A percentile compares a stretch with the other conserved stretches of the same genome.
Evolutionary conservation across 2,113 vertebrate genomes (phyloP).

Genomic region (Pitta sordida): DNA sequence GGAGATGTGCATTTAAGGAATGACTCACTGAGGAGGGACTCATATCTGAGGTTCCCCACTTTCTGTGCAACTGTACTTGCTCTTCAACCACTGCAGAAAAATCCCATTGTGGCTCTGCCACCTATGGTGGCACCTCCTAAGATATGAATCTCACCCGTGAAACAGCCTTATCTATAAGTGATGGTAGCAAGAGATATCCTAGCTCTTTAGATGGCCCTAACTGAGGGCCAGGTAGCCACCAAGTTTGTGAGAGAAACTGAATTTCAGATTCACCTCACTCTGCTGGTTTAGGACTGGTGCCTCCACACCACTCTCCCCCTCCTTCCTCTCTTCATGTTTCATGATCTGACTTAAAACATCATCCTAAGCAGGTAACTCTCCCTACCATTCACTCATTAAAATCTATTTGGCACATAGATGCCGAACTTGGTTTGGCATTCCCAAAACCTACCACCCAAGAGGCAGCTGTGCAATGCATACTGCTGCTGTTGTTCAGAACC

Average conservation of each 20-base stretch:
- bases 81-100: neutral
- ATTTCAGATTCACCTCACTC: neutral
- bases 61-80: neutral
- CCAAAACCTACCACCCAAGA: neutral
- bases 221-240: neutral
- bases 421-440: neutral
- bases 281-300: neutral
- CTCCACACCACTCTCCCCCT: neutral
- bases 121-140: neutral
- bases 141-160: neutral
- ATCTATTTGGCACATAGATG: neutral
- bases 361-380: neutral
- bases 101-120: neutral
- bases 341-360: neutral
- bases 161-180: neutral
- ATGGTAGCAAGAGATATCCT: rapidly evolving
- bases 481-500: too few species aligned
- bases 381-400: neutral
- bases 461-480: neutral
- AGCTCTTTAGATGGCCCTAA: neutral
- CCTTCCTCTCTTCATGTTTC: neutral
- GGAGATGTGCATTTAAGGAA: neutral
- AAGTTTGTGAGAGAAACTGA: neutral
- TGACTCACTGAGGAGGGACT: neutral
- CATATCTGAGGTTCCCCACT: neutral